Conservation (phyloP, 92 coral and sea anemone genomes). For the Hydrozoanthus gracilis region DNA sequence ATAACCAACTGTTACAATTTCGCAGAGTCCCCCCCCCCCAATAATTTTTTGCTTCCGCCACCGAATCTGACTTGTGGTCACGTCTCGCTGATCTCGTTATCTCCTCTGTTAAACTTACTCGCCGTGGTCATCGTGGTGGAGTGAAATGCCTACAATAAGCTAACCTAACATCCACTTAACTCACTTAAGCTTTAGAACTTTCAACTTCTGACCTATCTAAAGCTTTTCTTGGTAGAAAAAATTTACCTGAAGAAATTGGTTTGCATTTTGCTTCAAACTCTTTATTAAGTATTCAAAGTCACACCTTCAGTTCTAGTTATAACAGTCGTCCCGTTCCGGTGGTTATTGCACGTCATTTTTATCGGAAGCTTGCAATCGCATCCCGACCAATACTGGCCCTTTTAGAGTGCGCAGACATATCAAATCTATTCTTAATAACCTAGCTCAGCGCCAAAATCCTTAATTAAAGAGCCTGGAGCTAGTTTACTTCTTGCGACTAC, state of each 20-base stretch:
- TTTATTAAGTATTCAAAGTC: neutral
- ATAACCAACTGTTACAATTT: too few species aligned
- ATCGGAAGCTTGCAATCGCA: neutral
- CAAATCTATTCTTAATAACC: neutral
- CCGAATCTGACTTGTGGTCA: neutral
- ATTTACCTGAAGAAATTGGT: neutral
- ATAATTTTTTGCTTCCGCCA: too few species aligned
- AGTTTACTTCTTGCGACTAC: neutral
- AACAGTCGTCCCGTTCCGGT: neutral
- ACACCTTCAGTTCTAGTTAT: neutral
- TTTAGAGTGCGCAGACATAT: too few species aligned
- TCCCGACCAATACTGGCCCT: neutral
- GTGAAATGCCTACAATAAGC: neutral
- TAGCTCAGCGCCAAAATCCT: neutral
- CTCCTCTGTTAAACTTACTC: neutral
- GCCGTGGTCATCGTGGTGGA: neutral
- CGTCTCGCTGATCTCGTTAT: neutral
- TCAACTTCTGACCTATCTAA: neutral
- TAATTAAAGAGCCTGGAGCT: neutral
- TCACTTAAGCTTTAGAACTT: neutral
- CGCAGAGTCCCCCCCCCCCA: too few species aligned
- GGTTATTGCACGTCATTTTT: neutral
- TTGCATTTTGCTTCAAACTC: neutral
- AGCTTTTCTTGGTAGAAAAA: neutral
- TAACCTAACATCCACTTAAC: neutral